These are phyloP conservation scores for Nudaria mundana DNA, from an alignment of 2,888 invertebrate species.

Conservation along the genomic window DNA sequence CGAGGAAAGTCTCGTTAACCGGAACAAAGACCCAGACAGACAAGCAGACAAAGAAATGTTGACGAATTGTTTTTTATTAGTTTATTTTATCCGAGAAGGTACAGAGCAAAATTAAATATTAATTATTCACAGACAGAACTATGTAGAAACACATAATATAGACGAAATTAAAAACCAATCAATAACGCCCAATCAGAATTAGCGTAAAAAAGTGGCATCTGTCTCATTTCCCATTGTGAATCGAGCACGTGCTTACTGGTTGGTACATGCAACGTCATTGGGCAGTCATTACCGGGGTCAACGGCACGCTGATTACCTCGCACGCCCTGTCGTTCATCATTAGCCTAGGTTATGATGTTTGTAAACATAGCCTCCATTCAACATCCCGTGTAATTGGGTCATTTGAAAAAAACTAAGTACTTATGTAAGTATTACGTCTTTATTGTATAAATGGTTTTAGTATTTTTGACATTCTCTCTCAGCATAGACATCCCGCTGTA, in stretches of 20 bases:
- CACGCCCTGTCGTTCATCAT: conserved; percentile 78
- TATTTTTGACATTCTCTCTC: background rate
- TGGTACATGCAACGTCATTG: conserved; percentile 77
- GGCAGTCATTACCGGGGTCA: conserved; percentile 78
- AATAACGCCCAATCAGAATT: conserved; percentile 26
- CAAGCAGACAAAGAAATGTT: too few relatives aligned
- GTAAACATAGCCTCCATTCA: conserved; percentile 75
- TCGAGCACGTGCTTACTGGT: conserved; percentile 48
- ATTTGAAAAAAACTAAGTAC: conserved; percentile 33
- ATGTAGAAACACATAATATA: conserved; percentile 8
- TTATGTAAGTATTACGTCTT: conserved; percentile 15
- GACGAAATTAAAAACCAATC: conserved; percentile 22
- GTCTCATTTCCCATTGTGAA: conserved; percentile 46
- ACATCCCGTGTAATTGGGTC: conserved; percentile 60
- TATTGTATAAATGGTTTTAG: conserved; percentile 6
- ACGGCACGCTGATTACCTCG: conserved; percentile 74
- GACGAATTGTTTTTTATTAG: too few relatives aligned
- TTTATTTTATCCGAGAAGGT: too few relatives aligned
- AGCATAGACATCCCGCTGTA: too few relatives aligned
- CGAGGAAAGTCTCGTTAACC: too few relatives aligned
- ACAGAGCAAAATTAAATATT: background rate
- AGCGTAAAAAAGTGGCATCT: conserved; percentile 44
- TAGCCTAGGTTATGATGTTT: conserved; percentile 81
- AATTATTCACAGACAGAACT: background rate
- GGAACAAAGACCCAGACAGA: too few relatives aligned